Evolutionary conservation across 2,113 vertebrate genomes (phyloP).

Genomic region (Cryptotis parvus): DNA sequence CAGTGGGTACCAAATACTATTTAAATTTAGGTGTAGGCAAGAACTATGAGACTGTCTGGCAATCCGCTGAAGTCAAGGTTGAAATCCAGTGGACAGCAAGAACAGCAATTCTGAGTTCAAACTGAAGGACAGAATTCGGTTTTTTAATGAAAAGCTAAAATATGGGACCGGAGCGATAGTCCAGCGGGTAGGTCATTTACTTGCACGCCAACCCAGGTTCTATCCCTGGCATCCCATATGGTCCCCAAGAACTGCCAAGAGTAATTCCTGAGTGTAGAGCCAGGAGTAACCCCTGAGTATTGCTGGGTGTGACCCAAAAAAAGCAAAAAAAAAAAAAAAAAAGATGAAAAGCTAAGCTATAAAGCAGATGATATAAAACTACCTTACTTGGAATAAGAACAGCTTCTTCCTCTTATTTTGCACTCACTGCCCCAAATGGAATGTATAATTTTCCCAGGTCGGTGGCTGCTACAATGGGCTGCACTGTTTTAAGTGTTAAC

Average conservation of each 20-base stretch:
- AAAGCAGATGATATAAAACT: slow-evolving; percentile 13
- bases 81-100: neutral
- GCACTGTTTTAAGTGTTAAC: neutral
- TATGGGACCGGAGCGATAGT: too few species aligned
- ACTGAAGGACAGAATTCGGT: neutral
- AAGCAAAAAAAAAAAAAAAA: too few species aligned
- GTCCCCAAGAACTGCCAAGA: too few species aligned
- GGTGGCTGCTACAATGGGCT: neutral
- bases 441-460: neutral
- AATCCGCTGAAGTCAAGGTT: neutral
- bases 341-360: neutral
- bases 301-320: too few species aligned
- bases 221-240: too few species aligned
- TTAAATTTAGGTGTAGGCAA: slow-evolving; percentile 39
- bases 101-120: neutral
- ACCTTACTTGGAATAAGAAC: neutral
- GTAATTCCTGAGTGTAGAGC: too few species aligned
- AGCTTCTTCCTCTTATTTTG: neutral
- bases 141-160: neutral
- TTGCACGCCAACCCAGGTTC: too few species aligned
- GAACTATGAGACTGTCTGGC: neutral
- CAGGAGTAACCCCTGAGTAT: too few species aligned
- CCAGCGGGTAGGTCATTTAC: too few species aligned
- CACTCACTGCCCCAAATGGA: neutral
- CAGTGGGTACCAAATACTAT: neutral